Conservation (phyloP, 2,113 vertebrate genomes). For the Uria aalge region DNA sequence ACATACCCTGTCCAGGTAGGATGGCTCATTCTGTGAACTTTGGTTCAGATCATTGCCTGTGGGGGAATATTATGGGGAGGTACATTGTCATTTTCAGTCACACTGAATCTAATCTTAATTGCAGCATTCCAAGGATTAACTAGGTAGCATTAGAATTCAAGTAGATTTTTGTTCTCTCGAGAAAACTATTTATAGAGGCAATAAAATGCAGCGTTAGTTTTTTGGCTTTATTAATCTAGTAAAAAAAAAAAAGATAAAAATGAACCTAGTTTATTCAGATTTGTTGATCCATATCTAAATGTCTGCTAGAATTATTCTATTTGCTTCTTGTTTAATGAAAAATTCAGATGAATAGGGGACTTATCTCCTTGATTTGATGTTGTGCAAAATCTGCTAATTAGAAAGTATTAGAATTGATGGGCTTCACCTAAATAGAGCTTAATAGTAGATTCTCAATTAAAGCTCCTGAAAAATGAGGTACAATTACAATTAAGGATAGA, state of each 20-base stretch:
- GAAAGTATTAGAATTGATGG: background rate
- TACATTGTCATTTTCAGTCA: conserved; percentile 28
- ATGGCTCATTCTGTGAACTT: conserved; percentile 14
- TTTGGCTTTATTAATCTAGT: background rate
- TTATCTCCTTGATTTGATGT: conserved; percentile 11
- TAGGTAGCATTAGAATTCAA: background rate
- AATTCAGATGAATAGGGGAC: conserved; percentile 23
- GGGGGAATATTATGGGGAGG: conserved; percentile 31
- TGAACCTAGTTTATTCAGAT: background rate
- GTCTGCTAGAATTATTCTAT: background rate
- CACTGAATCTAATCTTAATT: background rate
- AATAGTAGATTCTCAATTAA: conserved; percentile 10
- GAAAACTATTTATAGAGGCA: conserved; percentile 5
- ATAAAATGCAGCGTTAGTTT: conserved; percentile 23
- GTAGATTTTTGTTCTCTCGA: background rate
- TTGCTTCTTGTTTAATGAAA: conserved; percentile 39
- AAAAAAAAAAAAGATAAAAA: background rate
- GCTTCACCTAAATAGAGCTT: conserved; percentile 25
- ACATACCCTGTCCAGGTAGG: conserved; percentile 61
- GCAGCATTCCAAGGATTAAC: conserved; percentile 24
- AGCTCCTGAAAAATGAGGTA: background rate
- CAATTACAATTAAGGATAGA: background rate
- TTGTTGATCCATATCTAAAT: conserved; percentile 43
- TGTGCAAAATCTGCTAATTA: conserved; percentile 49
- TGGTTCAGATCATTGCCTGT: conserved; percentile 37